These are phyloP conservation scores for Drosophila fuyamai DNA, from an alignment of 1,140 invertebrate species.

Conservation along the genomic window DNA sequence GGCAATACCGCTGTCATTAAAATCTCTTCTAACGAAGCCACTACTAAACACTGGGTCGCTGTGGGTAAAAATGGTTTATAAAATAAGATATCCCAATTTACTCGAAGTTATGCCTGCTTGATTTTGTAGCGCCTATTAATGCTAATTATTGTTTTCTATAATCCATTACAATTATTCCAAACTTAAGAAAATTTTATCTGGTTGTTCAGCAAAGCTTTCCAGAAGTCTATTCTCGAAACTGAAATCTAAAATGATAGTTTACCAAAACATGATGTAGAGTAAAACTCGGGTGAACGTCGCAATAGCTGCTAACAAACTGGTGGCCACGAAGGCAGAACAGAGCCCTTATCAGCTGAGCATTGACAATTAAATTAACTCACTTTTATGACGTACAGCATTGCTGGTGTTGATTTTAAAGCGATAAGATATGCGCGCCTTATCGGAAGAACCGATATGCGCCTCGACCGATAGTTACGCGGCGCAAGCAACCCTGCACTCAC, in stretches of 20 bases:
- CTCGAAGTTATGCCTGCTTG: conserved; percentile 18
- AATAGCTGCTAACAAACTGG: conserved; percentile 59
- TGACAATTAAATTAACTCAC: conserved; percentile 45
- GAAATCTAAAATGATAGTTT: conserved; percentile 7
- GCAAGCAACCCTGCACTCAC: conserved; percentile 41
- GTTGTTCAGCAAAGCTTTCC: too few relatives aligned
- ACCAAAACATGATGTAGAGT: conserved; percentile 52
- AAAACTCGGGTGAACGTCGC: conserved; percentile 48
- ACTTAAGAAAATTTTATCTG: too few relatives aligned
- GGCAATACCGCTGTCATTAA: conserved; percentile 81
- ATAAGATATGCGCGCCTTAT: conserved; percentile 52
- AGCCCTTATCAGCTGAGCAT: conserved; percentile 47
- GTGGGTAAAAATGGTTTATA: conserved; percentile 36
- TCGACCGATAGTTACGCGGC: conserved; percentile 27
- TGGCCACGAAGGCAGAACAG: conserved; percentile 23
- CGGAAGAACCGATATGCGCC: conserved; percentile 29
- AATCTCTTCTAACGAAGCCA: conserved; percentile 83
- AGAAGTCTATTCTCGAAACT: not conserved
- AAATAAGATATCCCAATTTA: conserved; percentile 5
- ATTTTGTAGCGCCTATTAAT: conserved; percentile 62
- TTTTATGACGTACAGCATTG: conserved; percentile 52
- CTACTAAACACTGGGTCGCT: conserved; percentile 85
- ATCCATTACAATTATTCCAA: too few relatives aligned
- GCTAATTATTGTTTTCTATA: too few relatives aligned
- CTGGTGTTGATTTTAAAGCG: conserved; percentile 59